These are phyloP conservation scores for Pseudopodoces humilis DNA, from an alignment of 2,113 vertebrate genomes.

Conservation along the genomic window DNA sequence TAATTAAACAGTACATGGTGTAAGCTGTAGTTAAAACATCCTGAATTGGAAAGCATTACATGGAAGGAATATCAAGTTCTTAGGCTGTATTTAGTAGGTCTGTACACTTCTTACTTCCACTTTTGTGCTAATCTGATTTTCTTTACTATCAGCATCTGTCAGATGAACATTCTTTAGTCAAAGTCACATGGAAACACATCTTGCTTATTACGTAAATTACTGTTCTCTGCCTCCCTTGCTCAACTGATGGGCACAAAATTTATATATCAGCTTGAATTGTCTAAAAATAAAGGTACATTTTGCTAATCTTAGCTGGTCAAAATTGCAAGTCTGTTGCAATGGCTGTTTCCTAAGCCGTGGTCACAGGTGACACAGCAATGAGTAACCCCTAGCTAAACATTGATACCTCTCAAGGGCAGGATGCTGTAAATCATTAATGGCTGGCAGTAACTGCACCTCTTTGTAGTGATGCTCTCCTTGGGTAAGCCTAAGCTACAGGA, in stretches of 20 bases:
- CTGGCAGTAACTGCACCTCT: background rate
- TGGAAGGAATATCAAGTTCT: slow-evolving; percentile 20
- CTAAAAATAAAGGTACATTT: background rate
- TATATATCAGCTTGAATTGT: background rate
- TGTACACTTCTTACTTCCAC: background rate
- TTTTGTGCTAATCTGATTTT: slow-evolving; percentile 53
- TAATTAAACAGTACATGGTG: slow-evolving; percentile 36
- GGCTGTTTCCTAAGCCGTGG: background rate
- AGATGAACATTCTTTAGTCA: background rate
- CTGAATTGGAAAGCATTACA: slow-evolving; percentile 30
- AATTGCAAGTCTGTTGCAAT: background rate
- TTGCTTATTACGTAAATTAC: background rate
- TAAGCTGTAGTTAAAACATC: slow-evolving; percentile 38
- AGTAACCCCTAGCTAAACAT: background rate
- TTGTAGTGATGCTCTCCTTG: background rate
- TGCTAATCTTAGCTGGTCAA: background rate
- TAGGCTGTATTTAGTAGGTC: slow-evolving; percentile 39
- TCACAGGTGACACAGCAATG: background rate
- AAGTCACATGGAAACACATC: background rate
- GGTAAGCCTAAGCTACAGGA: background rate
- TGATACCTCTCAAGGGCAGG: background rate
- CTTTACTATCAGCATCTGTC: background rate
- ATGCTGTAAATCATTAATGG: background rate
- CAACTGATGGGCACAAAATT: background rate
- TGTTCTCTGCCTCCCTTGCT: background rate